Percentiles rank a stretch among this genome's conserved stretches.
Conservation (phyloP, 2,113 vertebrate genomes). For the Calyptommatus sinebrachiatus region DNA sequence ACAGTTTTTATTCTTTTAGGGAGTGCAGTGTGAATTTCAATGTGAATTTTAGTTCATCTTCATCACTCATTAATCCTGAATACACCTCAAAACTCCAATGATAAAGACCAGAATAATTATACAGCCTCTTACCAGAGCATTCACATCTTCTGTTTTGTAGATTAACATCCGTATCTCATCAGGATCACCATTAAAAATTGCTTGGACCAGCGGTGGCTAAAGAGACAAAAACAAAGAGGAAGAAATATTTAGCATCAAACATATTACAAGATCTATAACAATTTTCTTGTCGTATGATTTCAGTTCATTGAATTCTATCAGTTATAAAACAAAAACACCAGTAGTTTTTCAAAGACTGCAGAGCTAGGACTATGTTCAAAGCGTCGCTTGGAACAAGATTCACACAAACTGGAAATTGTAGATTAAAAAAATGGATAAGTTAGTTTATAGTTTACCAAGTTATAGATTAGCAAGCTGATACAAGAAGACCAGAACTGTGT, state of each 20-base stretch:
- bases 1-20: too few species aligned
- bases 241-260: neutral
- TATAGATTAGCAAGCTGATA: neutral
- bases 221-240: constrained; percentile 39
- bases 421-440: neutral
- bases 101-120: neutral
- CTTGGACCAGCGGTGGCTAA: constrained; percentile 94
- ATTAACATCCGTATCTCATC: constrained; percentile 95
- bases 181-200: constrained; percentile 93
- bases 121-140: constrained; percentile 82
- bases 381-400: neutral
- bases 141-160: constrained; percentile 96
- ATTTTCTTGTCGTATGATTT: neutral
- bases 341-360: too few species aligned
- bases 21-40: too few species aligned
- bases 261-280: neutral
- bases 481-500: neutral
- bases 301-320: neutral
- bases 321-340: neutral
- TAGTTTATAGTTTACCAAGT: neutral
- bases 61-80: neutral
- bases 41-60: neutral
- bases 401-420: neutral
- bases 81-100: too few species aligned
- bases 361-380: neutral